Evolutionary conservation across 1,140 invertebrate genomes (phyloP).

Genomic region (Brachionus manjavacas): DNA sequence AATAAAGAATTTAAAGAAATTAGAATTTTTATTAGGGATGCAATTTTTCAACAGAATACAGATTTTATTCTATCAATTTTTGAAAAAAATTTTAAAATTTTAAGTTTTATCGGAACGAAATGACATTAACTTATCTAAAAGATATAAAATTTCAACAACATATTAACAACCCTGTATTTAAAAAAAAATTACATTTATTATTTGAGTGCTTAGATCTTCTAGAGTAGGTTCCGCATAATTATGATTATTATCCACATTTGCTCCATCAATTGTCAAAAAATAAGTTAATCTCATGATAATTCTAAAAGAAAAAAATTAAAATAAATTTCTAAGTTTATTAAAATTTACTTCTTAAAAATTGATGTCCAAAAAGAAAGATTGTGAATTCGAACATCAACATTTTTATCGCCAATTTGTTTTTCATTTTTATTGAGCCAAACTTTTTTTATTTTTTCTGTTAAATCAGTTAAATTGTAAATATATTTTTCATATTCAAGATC

Average conservation of each 20-base stretch:
- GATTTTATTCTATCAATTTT: too few relatives aligned
- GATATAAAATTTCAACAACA: too few relatives aligned
- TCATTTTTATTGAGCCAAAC: not conserved
- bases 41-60: too few relatives aligned
- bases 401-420: not conserved
- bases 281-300: not conserved
- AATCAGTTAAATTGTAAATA: not conserved
- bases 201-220: not conserved
- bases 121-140: too few relatives aligned
- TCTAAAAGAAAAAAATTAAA: not conserved
- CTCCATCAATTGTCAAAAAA: not conserved
- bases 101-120: too few relatives aligned
- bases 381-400: not conserved
- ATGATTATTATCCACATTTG: constrained; percentile 3
- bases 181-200: not conserved
- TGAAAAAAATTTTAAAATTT: too few relatives aligned
- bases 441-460: not conserved
- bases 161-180: too few relatives aligned
- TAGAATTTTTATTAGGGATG: too few relatives aligned
- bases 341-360: not conserved
- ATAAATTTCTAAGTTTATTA: not conserved
- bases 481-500: constrained; percentile 37
- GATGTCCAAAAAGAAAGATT: constrained; percentile 22
- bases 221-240: not conserved
- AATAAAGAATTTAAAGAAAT: too few relatives aligned